These are phyloP conservation scores for Epizoanthus fatuus DNA, from an alignment of 92 coral and sea anemone genomes.

Conservation along the genomic window DNA sequence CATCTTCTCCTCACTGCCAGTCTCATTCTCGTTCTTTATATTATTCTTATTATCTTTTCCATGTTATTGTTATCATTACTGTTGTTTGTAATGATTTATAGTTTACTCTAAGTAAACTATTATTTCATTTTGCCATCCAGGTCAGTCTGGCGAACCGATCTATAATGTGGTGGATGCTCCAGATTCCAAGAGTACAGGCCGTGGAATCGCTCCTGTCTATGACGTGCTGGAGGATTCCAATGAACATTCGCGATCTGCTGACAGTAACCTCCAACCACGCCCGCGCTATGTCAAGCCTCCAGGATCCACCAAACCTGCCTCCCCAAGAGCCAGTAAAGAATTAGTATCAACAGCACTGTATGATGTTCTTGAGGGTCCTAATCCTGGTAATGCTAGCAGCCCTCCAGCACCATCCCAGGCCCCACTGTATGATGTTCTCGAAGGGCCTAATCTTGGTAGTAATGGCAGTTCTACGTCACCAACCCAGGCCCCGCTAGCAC, in stretches of 20 bases:
- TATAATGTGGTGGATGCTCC: slow-evolving; percentile 33
- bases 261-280: neutral
- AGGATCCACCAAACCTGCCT: neutral
- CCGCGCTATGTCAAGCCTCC: slow-evolving; percentile 33
- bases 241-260: neutral
- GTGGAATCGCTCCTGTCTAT: neutral
- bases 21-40: too few species aligned
- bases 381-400: neutral
- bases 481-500: neutral
- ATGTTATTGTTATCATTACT: too few species aligned
- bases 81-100: neutral
- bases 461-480: neutral
- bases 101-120: neutral
- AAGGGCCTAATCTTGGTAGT: neutral
- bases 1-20: too few species aligned
- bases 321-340: neutral
- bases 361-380: slow-evolving; percentile 37
- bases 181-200: neutral
- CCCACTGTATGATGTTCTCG: slow-evolving; percentile 32
- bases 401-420: neutral
- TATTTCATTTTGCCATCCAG: neutral
- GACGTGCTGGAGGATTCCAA: slow-evolving; percentile 7
- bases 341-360: neutral
- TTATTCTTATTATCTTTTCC: too few species aligned
- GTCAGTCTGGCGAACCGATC: slow-evolving; percentile 4